Evolutionary conservation across 2,888 invertebrate species (phyloP), one percentile per base, ranked within the genome.

Genomic region (Athetis lepigone): DNA sequence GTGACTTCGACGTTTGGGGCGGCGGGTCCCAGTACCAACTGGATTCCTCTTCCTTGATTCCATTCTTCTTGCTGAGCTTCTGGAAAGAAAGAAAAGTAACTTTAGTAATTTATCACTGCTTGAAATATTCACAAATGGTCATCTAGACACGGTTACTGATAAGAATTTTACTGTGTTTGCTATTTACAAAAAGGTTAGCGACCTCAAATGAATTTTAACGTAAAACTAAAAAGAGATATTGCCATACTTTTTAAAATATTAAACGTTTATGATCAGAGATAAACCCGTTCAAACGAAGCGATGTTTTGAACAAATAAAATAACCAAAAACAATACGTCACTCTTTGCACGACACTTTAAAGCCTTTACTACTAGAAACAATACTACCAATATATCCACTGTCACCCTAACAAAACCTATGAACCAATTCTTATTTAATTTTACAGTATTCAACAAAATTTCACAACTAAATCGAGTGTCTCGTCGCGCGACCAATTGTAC

Each of bases 21-120:
- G 94, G 90, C 7, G 95, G 93, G 70, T 95, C 95, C 95, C 95
- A 96, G 79, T 95, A 95, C 95, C 95, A 96, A 71, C 88, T 93
- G 50, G 93, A 87, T 46, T 94, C 94, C 64, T 95, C 95, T 76
- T 95, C 95, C 79, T 88, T 90, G 71, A 92, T 83, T 78, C 93
- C 93, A 93, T 94, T 94, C 77, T 89, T 91, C 73, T 85, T 88
- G 59, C 88, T 83, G 80, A 91, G 85, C 82, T 86, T 94, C 95
- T 95, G 94, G 5, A 93, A 95, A 88, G 65, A 89, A 79, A 77
- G 78, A 85, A 84, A 75, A 43, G 13, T 4, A 13, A 76, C 18
- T 21, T 65, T 58, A 27, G 27, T 6, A 6, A 43, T 8, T 50
- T 36, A 27, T 47, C 13, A 13, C 25, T 18, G 1, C 9, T 5